These are phyloP conservation scores for Ceyx erithaca DNA, from an alignment of 2,797 vertebrate species.

Conservation along the genomic window DNA sequence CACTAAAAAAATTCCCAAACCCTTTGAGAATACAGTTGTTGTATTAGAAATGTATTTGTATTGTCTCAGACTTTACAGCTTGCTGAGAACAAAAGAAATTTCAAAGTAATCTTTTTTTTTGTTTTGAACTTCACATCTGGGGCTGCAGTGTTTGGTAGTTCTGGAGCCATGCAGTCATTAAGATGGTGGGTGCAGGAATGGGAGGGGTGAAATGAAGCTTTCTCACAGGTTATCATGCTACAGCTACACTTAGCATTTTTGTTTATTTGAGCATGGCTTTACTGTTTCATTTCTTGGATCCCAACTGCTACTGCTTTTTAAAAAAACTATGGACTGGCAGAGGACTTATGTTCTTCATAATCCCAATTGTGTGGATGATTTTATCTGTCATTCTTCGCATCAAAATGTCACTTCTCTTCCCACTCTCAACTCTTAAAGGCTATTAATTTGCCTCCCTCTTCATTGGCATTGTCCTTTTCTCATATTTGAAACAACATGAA, in stretches of 20 bases:
- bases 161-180: background rate
- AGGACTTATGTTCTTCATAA: constrained; percentile 26
- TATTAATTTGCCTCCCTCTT: constrained; percentile 34
- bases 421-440: constrained; percentile 38
- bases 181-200: background rate
- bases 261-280: constrained; percentile 27
- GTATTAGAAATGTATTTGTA: background rate
- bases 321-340: constrained; percentile 3
- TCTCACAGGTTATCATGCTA: background rate
- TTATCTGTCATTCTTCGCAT: constrained; percentile 34
- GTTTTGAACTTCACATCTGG: background rate
- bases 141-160: background rate
- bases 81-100: background rate
- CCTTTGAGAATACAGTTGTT: background rate
- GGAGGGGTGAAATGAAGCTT: background rate
- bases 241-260: background rate
- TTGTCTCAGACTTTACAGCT: background rate
- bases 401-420: constrained; percentile 22
- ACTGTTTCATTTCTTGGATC: constrained; percentile 20
- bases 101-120: background rate
- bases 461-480: constrained; percentile 9
- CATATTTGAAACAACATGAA: background rate
- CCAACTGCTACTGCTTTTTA: background rate
- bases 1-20: background rate
- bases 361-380: constrained; percentile 32